These are phyloP conservation scores for Microctonus hyperodae DNA, from an alignment of 2,888 invertebrate species.

Conservation along the genomic window DNA sequence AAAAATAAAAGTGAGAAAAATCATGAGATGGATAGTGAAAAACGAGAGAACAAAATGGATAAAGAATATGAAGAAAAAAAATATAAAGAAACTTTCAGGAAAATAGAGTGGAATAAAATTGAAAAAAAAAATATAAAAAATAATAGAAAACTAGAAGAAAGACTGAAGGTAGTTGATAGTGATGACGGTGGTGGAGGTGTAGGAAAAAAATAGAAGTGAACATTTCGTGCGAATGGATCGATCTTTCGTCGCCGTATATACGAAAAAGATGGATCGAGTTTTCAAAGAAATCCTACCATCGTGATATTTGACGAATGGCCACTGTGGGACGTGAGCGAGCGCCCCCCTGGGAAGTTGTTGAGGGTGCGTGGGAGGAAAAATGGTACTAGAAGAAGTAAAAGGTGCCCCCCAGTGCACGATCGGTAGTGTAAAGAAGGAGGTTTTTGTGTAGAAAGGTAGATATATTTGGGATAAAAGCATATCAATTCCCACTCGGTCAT, in stretches of 20 bases:
- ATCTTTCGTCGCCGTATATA: constrained; percentile 30
- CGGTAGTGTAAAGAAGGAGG: background rate
- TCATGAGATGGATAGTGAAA: too few relatives aligned
- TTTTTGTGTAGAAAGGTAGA: background rate
- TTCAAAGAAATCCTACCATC: constrained; percentile 36
- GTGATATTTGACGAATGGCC: constrained; percentile 41
- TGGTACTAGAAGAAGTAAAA: background rate
- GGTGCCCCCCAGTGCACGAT: background rate
- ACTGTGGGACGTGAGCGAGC: constrained; percentile 27
- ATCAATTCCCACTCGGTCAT: constrained; percentile 3
- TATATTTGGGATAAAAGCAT: background rate
- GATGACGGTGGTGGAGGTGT: background rate
- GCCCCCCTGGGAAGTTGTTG: background rate
- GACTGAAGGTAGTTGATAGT: background rate
- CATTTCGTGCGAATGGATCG: constrained; percentile 31
- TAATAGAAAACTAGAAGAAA: too few relatives aligned
- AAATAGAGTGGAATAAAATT: background rate
- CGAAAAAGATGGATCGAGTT: constrained; percentile 40
- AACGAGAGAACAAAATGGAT: too few relatives aligned
- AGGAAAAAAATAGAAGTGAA: constrained; percentile 19
- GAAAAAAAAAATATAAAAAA: too few relatives aligned
- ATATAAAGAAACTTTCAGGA: constrained; percentile 22
- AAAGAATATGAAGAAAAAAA: constrained; percentile 18
- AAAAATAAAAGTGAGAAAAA: constrained; percentile 7
- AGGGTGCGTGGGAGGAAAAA: background rate